These are phyloP conservation scores for Dicyrtomina minuta DNA, from an alignment of 2,888 invertebrate species.

Conservation along the genomic window DNA sequence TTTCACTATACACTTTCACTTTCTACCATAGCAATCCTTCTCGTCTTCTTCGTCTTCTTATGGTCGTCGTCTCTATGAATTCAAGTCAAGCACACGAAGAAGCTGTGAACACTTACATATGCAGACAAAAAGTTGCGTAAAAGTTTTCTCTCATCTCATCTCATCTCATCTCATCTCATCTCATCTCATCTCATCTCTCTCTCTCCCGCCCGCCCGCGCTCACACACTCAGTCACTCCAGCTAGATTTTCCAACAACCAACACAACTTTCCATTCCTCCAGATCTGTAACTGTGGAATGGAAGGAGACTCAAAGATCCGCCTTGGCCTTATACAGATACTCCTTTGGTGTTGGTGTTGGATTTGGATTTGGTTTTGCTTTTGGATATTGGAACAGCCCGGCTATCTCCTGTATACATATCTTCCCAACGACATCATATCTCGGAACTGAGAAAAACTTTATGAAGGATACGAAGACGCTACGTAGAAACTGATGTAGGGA, in stretches of 20 bases:
- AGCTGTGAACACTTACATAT: constrained; percentile 20
- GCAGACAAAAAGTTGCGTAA: constrained; percentile 18
- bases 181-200: not conserved
- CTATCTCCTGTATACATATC: no score
- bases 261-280: not conserved
- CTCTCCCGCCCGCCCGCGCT: not conserved
- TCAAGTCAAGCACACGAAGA: not conserved
- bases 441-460: no score
- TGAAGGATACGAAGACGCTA: no score
- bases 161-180: not conserved
- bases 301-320: no score
- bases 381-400: no score
- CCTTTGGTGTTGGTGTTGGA: no score
- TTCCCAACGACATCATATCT: no score
- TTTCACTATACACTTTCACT: constrained; percentile 1
- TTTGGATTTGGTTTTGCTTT: no score
- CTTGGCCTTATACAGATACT: no score
- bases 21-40: not conserved
- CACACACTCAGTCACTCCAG: not conserved
- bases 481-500: no score
- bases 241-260: no score
- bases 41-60: not conserved
- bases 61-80: not conserved
- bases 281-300: not conserved
- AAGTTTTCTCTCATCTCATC: not conserved